Evolutionary conservation across 2,113 vertebrate species (phyloP).

Genomic region (Gymnogyps californianus): DNA sequence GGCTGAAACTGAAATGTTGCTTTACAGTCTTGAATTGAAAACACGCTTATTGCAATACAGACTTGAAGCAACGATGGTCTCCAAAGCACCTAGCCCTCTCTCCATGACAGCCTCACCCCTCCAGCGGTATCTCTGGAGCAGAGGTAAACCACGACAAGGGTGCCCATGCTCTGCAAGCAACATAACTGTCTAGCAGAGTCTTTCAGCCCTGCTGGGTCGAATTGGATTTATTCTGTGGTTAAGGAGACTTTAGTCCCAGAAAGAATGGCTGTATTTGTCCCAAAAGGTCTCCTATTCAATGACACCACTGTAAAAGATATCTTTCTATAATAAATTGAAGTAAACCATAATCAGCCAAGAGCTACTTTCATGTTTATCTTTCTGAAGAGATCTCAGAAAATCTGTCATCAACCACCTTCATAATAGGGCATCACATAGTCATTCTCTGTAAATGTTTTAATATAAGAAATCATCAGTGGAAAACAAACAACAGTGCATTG

Average conservation of each 20-base stretch:
- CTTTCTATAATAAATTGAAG: not conserved
- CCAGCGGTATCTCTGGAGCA: not conserved
- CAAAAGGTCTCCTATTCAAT: not conserved
- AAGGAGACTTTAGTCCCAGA: not conserved
- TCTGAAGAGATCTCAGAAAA: not conserved
- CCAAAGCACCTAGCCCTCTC: not conserved
- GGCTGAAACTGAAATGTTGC: not conserved
- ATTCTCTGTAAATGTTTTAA: not conserved
- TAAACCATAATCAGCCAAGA: not conserved
- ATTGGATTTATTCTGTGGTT: not conserved
- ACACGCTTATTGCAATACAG: not conserved
- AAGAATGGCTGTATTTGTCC: not conserved
- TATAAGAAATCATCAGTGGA: not conserved
- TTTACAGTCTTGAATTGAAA: not conserved
- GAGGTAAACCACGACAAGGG: too few species aligned
- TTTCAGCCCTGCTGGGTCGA: not conserved
- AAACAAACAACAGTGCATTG: not conserved
- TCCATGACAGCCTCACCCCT: not conserved
- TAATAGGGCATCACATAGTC: not conserved
- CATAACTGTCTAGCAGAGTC: not conserved
- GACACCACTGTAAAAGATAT: not conserved
- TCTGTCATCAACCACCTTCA: not conserved
- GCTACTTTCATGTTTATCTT: not conserved
- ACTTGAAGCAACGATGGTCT: not conserved
- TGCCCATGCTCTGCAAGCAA: not conserved